Conservation (phyloP, 2,797 vertebrate genomes). For the Scolopax rusticola region DNA sequence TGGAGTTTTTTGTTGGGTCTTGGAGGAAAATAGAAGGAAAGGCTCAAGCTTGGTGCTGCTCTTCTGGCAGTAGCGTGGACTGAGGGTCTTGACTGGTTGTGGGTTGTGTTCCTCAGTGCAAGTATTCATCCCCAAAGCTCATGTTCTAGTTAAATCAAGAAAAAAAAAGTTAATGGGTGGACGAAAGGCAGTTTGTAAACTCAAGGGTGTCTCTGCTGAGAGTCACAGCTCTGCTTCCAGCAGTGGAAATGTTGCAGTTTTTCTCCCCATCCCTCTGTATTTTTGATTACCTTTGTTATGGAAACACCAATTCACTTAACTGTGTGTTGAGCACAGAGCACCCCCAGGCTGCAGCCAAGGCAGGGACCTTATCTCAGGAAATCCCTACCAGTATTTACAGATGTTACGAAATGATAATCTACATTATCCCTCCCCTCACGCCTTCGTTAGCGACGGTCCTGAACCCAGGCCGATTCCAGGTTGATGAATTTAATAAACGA, state of each 20-base stretch:
- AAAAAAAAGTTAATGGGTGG: too few species aligned
- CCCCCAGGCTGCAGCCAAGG: neutral
- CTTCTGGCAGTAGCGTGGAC: neutral
- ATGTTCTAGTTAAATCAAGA: neutral
- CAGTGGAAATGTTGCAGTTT: neutral
- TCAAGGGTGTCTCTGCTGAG: neutral
- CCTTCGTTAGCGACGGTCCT: neutral
- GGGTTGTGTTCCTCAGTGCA: neutral
- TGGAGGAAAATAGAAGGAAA: neutral
- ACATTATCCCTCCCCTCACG: accelerated
- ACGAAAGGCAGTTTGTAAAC: neutral
- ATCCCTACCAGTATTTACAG: neutral
- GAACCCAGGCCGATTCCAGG: neutral
- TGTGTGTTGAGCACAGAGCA: neutral
- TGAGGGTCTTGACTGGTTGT: neutral
- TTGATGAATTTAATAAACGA: neutral
- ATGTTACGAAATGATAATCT: neutral
- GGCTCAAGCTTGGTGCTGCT: neutral
- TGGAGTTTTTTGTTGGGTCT: neutral
- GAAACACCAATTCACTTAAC: neutral
- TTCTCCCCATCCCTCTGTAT: neutral
- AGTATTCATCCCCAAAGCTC: neutral
- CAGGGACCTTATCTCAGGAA: neutral
- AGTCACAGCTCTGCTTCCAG: neutral
- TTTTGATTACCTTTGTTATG: neutral